A percentile compares a stretch with the other conserved stretches of the same genome.
phyloP scores from a whole-genome alignment of 2,888 invertebrate genomes.

The Ornithoptera alexandrae region DNA sequence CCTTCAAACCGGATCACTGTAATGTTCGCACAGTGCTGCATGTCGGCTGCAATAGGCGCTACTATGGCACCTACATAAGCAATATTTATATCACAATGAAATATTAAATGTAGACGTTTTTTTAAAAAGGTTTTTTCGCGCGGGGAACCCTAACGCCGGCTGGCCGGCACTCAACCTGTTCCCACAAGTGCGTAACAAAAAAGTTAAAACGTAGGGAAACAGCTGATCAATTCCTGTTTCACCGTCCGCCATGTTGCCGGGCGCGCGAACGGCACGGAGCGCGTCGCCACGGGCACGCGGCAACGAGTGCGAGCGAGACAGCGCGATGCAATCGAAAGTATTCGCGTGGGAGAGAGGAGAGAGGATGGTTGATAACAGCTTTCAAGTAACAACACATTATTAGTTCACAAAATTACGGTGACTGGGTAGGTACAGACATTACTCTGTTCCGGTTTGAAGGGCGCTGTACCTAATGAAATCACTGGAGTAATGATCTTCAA shows the following conservation, averaged over 20 bases:
- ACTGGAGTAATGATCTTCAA: too few species aligned
- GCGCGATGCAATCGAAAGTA: not conserved
- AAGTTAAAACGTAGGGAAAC: conserved; percentile 31
- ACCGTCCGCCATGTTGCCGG: conserved; percentile 18
- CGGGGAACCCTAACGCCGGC: conserved; percentile 26
- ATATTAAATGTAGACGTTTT: not conserved
- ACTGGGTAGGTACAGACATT: too few species aligned
- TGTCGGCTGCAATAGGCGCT: too few species aligned
- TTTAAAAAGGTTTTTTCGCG: conserved; percentile 1
- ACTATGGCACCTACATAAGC: too few species aligned
- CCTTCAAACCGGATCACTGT: too few species aligned
- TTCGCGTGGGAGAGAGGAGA: conserved; percentile 18
- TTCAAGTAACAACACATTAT: too few species aligned
- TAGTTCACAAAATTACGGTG: too few species aligned
- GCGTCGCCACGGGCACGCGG: not conserved
- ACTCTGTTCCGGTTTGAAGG: too few species aligned
- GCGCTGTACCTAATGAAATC: too few species aligned
- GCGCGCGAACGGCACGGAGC: conserved; percentile 14
- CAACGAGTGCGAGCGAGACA: conserved; percentile 3
- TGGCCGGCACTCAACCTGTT: conserved; percentile 37
- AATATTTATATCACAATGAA: too few species aligned
- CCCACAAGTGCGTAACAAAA: conserved; percentile 33
- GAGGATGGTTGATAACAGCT: too few species aligned
- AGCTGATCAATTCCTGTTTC: conserved; percentile 35
- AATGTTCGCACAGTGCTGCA: too few species aligned